A percentile compares a stretch with the other conserved stretches of the same genome.
These are phyloP conservation scores for Tamias sibiricus DNA, from an alignment of 2,113 vertebrate species.

Conservation along the genomic window DNA sequence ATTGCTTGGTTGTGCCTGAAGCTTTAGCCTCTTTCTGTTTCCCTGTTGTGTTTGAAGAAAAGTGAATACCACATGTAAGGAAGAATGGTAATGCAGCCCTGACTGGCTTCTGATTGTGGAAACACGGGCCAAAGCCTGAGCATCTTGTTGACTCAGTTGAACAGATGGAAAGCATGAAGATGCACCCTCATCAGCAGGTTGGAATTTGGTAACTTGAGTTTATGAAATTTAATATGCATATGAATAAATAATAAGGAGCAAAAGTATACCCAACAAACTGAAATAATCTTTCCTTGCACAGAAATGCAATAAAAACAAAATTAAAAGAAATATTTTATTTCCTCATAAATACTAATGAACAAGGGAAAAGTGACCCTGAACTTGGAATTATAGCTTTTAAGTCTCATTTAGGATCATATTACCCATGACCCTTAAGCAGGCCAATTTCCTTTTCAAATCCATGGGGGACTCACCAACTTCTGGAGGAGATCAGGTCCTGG, in stretches of 20 bases:
- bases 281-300: conserved; percentile 65
- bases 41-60: not conserved
- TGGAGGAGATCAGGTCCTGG: not conserved
- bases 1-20: not conserved
- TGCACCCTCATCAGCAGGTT: conserved; percentile 78
- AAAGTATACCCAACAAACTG: conserved; percentile 69
- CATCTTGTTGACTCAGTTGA: conserved; percentile 71
- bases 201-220: conserved; percentile 69
- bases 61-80: not conserved
- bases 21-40: not conserved
- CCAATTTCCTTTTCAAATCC: conserved; percentile 52
- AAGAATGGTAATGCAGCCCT: not conserved
- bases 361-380: not conserved
- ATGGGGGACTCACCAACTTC: not conserved
- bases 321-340: conserved; percentile 78
- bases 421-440: not conserved
- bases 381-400: conserved; percentile 15
- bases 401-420: not conserved
- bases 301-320: conserved; percentile 78
- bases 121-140: conserved; percentile 54
- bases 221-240: conserved; percentile 75
- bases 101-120: conserved; percentile 55
- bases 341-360: conserved; percentile 26
- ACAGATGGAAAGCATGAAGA: conserved; percentile 76
- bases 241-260: conserved; percentile 83